phyloP scores from a whole-genome alignment of 2,888 invertebrate genomes.

The Lochmaea crataegi region DNA sequence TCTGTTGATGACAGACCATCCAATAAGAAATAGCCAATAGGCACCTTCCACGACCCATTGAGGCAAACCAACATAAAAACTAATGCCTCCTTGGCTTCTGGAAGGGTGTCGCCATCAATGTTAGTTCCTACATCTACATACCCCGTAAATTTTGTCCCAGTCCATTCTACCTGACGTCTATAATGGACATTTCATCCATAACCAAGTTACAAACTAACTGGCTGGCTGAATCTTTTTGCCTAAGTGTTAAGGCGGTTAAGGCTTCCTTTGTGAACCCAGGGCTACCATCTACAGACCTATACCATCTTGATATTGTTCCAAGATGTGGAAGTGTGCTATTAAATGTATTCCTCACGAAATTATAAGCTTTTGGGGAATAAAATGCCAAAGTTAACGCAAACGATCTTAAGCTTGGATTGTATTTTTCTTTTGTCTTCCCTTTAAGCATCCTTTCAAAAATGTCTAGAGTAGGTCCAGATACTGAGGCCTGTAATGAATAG shows the following conservation, averaged over 20 bases:
- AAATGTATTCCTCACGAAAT: slow-evolving; percentile 20
- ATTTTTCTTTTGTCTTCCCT: slow-evolving; percentile 22
- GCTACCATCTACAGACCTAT: slow-evolving; percentile 39
- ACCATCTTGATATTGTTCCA: slow-evolving; percentile 45
- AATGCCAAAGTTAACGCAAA: slow-evolving; percentile 41
- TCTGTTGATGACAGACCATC: slow-evolving; percentile 38
- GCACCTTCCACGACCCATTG: slow-evolving; percentile 47
- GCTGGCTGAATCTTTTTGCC: slow-evolving; percentile 22
- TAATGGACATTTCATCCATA: slow-evolving; percentile 54
- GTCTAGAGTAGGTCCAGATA: slow-evolving; percentile 17
- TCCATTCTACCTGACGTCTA: slow-evolving; percentile 48
- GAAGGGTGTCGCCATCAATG: slow-evolving; percentile 45
- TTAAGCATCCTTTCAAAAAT: slow-evolving; percentile 30
- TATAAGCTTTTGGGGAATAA: slow-evolving; percentile 43
- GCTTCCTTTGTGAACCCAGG: slow-evolving; percentile 49
- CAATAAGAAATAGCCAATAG: slow-evolving; percentile 50
- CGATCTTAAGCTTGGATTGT: slow-evolving; percentile 23
- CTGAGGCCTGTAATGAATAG: slow-evolving; percentile 27
- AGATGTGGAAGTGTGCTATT: slow-evolving; percentile 34
- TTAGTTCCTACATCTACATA: slow-evolving; percentile 50
- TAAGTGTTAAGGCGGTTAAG: slow-evolving; percentile 42
- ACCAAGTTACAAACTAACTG: slow-evolving; percentile 47
- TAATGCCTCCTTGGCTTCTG: slow-evolving; percentile 47
- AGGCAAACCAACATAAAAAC: slow-evolving; percentile 49
- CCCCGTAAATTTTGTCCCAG: slow-evolving; percentile 47